A percentile compares a stretch with the other conserved stretches of the same genome.
Evolutionary conservation across 2,797 vertebrate genomes (phyloP).

Genomic region (Gymnodraco acuticeps): DNA sequence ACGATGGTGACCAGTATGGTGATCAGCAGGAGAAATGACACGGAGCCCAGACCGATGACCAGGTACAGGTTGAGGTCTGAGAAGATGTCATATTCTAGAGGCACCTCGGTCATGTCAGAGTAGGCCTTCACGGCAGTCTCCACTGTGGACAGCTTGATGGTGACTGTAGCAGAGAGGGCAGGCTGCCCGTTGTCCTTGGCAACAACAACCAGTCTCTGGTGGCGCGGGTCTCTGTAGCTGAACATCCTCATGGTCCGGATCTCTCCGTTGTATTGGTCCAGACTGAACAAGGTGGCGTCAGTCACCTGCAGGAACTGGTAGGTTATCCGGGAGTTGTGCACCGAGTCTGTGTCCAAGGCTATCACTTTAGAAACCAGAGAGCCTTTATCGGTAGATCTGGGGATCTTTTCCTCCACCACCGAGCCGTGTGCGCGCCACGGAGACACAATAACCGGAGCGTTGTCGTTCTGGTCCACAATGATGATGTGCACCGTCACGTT

Average conservation of each 20-base stretch:
- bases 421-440: conserved; percentile 70
- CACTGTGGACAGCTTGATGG: conserved; percentile 70
- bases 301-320: conserved; percentile 70
- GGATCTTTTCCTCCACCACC: conserved; percentile 68
- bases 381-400: conserved; percentile 71
- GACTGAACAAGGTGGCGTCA: conserved; percentile 66
- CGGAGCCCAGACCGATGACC: conserved; percentile 72
- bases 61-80: conserved; percentile 78
- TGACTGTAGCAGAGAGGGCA: conserved; percentile 68
- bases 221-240: conserved; percentile 63
- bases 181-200: conserved; percentile 70
- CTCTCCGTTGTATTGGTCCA: conserved; percentile 71
- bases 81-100: conserved; percentile 73
- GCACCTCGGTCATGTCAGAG: conserved; percentile 68
- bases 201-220: conserved; percentile 59
- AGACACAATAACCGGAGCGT: conserved; percentile 67
- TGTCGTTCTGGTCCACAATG: conserved; percentile 75
- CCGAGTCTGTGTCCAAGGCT: conserved; percentile 72
- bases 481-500: conserved; percentile 72
- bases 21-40: conserved; percentile 75
- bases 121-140: conserved; percentile 63
- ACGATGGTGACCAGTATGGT: conserved; percentile 73
- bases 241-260: conserved; percentile 69
- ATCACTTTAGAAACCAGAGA: conserved; percentile 75
- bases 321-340: conserved; percentile 72